Percentiles rank a stretch among this genome's conserved stretches.
These are phyloP conservation scores for Cyanoramphus novaezelandiae DNA, from an alignment of 2,113 vertebrate genomes.

Conservation along the genomic window DNA sequence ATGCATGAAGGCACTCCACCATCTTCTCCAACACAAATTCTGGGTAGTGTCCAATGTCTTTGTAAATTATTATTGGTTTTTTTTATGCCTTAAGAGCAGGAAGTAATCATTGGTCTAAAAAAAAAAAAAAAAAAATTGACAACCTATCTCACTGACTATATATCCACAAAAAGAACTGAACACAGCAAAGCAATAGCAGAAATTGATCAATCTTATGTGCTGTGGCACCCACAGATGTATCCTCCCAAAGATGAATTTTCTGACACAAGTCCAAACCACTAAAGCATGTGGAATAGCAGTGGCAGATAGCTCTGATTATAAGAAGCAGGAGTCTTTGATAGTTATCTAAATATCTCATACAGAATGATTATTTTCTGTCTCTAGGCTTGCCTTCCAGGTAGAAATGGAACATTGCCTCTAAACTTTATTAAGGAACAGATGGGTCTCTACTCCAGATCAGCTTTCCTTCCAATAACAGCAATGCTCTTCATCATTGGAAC, in stretches of 20 bases:
- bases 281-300: constrained; percentile 1
- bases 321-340: constrained; percentile 39
- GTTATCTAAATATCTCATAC: constrained; percentile 53
- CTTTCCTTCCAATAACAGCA: constrained; percentile 14
- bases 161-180: constrained; percentile 10
- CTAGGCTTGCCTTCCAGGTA: constrained; percentile 51
- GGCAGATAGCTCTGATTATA: constrained; percentile 7
- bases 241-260: constrained; percentile 41
- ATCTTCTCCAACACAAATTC: not conserved
- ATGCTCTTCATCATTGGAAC: not conserved
- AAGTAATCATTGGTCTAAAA: constrained; percentile 22
- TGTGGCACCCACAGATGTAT: constrained; percentile 32
- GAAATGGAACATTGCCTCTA: constrained; percentile 48
- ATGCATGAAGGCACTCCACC: not conserved
- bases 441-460: constrained; percentile 15
- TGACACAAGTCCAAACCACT: constrained; percentile 44
- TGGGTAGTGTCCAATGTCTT: not conserved
- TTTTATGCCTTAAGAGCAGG: constrained; percentile 35
- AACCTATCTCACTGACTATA: not conserved
- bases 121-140: not conserved
- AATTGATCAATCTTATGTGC: constrained; percentile 40
- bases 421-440: constrained; percentile 55
- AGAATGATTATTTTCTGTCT: constrained; percentile 50
- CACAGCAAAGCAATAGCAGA: constrained; percentile 28
- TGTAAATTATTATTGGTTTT: not conserved